phyloP scores from a whole-genome alignment of 2,888 invertebrate genomes.

The Mesorhabditis belari region DNA sequence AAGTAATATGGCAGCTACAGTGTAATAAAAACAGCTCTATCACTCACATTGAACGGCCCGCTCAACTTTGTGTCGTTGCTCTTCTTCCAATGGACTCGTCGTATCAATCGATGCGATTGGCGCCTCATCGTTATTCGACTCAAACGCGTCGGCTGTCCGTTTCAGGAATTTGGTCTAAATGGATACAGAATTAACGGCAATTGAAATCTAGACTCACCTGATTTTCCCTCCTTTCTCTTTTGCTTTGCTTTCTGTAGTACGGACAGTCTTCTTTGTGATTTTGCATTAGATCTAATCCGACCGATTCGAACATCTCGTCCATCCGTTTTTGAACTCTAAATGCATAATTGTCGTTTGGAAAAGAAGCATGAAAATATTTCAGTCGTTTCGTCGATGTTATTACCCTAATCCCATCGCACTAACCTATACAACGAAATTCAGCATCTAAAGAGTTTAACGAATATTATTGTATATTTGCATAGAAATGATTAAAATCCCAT shows the following conservation, averaged over 20 bases:
- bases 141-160: slow-evolving; percentile 20
- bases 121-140: slow-evolving; percentile 6
- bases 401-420: not conserved
- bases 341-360: too few relatives aligned
- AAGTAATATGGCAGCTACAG: not conserved
- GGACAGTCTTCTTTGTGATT: slow-evolving; percentile 43
- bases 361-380: too few relatives aligned
- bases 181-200: not conserved
- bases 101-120: slow-evolving; percentile 18
- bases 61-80: slow-evolving; percentile 13
- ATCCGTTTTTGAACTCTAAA: slow-evolving; percentile 35
- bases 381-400: too few relatives aligned
- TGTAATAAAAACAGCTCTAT: slow-evolving; percentile 7
- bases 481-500: not conserved
- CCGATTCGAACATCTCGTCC: slow-evolving; percentile 30
- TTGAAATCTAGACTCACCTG: not conserved
- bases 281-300: slow-evolving; percentile 30
- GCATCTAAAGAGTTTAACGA: not conserved
- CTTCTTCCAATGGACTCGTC: slow-evolving; percentile 8
- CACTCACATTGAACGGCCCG: slow-evolving; percentile 28
- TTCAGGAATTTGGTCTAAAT: slow-evolving; percentile 26
- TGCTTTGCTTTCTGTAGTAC: slow-evolving; percentile 16
- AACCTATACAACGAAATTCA: not conserved
- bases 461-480: not conserved
- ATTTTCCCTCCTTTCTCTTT: slow-evolving; percentile 11